Evolutionary conservation across 2,797 vertebrate species (phyloP).

Genomic region (Myotis planiceps): DNA sequence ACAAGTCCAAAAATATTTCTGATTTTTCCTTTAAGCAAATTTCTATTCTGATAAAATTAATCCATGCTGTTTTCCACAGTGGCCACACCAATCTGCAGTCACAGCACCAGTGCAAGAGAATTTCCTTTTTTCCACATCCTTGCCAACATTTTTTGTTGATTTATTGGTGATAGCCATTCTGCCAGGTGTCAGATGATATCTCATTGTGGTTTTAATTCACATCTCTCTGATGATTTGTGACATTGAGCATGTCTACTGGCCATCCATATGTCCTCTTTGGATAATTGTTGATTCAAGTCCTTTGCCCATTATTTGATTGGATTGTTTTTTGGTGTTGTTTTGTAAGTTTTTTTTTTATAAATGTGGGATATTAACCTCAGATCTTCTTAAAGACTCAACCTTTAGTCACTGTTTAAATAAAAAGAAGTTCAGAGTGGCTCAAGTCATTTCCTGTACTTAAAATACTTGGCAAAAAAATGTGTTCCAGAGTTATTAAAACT

Average conservation of each 20-base stretch:
- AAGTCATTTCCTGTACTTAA: slow-evolving; percentile 67
- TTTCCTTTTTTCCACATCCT: background rate
- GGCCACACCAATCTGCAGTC: background rate
- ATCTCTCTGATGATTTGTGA: background rate
- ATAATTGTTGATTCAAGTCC: background rate
- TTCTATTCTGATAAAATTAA: background rate
- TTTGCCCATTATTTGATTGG: background rate
- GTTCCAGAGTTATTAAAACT: slow-evolving; percentile 55
- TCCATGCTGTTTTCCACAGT: background rate
- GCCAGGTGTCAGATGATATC: background rate
- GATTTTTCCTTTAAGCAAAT: background rate
- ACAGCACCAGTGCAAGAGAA: accelerated
- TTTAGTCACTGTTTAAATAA: slow-evolving; percentile 54
- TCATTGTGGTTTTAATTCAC: background rate
- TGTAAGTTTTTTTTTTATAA: background rate
- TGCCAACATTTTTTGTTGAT: background rate
- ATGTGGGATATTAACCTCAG: background rate
- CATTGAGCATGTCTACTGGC: background rate
- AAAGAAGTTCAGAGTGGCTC: background rate
- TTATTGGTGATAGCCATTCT: background rate
- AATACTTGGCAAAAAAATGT: slow-evolving; percentile 62
- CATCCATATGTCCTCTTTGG: background rate
- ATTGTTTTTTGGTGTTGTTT: background rate
- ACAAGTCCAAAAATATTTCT: background rate
- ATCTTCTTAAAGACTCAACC: slow-evolving; percentile 28